A percentile compares a stretch with the other conserved stretches of the same genome.
phyloP scores from a whole-genome alignment of 2,113 vertebrate species.

The Podarcis muralis region DNA sequence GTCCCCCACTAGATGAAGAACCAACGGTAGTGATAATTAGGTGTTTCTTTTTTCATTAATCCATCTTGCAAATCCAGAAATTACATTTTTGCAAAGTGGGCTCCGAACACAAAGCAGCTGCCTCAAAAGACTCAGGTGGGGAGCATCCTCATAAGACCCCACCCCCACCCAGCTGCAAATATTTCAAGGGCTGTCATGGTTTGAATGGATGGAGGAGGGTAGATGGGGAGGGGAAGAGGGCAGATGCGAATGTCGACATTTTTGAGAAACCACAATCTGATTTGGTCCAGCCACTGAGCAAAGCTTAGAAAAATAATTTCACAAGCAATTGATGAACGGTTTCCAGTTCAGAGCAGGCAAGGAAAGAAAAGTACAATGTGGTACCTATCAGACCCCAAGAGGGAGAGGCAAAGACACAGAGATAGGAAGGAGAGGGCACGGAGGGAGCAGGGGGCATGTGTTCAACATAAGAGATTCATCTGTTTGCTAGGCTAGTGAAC shows the following conservation, averaged over 20 bases:
- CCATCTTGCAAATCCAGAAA: neutral
- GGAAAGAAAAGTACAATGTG: neutral
- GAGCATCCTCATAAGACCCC: neutral
- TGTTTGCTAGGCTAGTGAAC: neutral
- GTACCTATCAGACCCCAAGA: neutral
- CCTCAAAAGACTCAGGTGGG: neutral
- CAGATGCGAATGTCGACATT: neutral
- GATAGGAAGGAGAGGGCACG: neutral
- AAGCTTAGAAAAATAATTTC: neutral
- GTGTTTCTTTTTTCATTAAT: constrained; percentile 32
- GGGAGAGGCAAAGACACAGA: neutral
- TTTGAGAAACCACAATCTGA: neutral
- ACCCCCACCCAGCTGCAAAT: neutral
- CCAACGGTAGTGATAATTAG: constrained; percentile 14
- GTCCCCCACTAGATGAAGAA: neutral
- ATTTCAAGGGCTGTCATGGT: neutral
- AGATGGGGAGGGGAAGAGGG: neutral
- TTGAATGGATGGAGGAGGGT: neutral
- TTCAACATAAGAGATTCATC: neutral
- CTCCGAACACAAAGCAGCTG: rapidly evolving
- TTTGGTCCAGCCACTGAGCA: neutral
- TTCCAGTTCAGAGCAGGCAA: neutral
- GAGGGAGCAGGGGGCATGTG: no score
- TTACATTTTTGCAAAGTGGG: neutral
- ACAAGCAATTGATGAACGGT: neutral